Conservation (phyloP, 2,797 vertebrate genomes). For the Selene dorsalis region DNA sequence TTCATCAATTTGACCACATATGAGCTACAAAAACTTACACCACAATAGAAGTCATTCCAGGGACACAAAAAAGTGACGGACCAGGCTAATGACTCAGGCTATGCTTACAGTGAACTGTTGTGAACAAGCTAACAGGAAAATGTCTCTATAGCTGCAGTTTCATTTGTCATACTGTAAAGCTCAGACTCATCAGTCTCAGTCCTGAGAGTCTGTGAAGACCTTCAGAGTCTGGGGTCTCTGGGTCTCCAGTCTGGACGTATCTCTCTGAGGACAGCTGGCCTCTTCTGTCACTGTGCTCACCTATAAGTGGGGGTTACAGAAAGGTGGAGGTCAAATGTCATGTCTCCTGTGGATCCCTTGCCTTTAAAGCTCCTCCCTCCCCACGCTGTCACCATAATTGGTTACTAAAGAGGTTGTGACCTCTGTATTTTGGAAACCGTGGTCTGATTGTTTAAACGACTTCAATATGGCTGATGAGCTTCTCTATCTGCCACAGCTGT, state of each 20-base stretch:
- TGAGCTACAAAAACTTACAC: too few relatives aligned
- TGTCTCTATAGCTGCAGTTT: too few relatives aligned
- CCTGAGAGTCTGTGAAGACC: neutral
- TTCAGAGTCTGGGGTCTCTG: neutral
- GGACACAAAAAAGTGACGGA: too few relatives aligned
- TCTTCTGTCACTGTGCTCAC: conserved; percentile 10
- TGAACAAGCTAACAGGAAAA: too few relatives aligned
- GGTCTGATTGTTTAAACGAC: neutral
- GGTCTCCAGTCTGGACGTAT: neutral
- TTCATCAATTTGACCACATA: too few relatives aligned
- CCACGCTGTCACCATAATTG: conserved; percentile 28
- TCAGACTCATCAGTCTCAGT: neutral
- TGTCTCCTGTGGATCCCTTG: conserved; percentile 36
- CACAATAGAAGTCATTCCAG: too few relatives aligned
- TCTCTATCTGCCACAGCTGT: neutral
- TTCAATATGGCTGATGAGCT: neutral
- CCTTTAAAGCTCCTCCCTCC: conserved; percentile 18
- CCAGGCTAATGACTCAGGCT: too few relatives aligned
- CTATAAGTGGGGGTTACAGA: neutral
- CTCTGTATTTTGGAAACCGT: neutral
- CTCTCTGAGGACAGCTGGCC: conserved; percentile 46
- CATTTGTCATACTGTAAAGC: neutral
- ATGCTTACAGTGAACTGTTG: too few relatives aligned
- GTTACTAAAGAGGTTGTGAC: conserved; percentile 41
- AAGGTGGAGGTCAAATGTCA: conserved; percentile 37